phyloP scores from a whole-genome alignment of 2,888 invertebrate species.

The Eilema caniola region DNA sequence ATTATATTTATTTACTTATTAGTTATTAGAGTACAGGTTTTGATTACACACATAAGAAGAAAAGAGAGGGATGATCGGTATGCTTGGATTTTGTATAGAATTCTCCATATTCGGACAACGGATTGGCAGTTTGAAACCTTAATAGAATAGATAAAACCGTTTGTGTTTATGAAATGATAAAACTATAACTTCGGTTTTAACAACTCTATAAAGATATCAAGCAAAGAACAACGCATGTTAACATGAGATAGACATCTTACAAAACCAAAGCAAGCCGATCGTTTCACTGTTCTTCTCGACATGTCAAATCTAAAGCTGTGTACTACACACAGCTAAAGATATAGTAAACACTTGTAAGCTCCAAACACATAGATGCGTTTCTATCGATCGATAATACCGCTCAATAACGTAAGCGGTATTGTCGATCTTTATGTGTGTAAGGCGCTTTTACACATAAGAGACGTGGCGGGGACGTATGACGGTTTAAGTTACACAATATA shows the following conservation, averaged over 20 bases:
- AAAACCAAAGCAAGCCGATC: not conserved
- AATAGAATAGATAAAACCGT: not conserved
- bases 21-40: constrained; percentile 14
- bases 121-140: not conserved
- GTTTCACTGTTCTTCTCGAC: not conserved
- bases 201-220: not conserved
- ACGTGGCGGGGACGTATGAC: too few relatives aligned
- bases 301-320: not conserved
- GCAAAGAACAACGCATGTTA: not conserved
- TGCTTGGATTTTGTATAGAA: not conserved
- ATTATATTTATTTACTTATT: constrained; percentile 19
- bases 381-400: too few relatives aligned
- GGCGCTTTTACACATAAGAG: too few relatives aligned
- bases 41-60: not conserved
- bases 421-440: too few relatives aligned
- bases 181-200: not conserved
- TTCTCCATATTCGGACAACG: not conserved
- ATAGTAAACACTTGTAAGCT: too few relatives aligned
- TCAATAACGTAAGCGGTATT: too few relatives aligned
- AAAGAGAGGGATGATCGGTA: not conserved
- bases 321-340: not conserved
- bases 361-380: too few relatives aligned
- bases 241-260: not conserved
- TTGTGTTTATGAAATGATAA: not conserved
- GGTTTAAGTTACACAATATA: too few relatives aligned